phyloP scores from a whole-genome alignment of 2,797 vertebrate genomes.

The Protosalanx chinensis region DNA sequence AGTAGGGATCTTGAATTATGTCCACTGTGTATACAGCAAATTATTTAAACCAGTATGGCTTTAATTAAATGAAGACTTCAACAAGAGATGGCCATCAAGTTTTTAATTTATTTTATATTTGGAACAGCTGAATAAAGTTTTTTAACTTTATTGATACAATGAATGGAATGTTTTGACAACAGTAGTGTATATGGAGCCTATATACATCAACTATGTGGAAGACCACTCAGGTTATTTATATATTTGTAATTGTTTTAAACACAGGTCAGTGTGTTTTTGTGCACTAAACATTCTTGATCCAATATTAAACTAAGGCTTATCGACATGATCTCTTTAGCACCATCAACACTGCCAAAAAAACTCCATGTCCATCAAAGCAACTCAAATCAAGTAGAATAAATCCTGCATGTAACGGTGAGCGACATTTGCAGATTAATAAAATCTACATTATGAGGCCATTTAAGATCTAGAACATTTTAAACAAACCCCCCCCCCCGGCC shows the following conservation, averaged over 20 bases:
- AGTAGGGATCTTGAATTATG: no score
- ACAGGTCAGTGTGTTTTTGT: slow-evolving; percentile 3
- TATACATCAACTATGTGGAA: slow-evolving; percentile 6
- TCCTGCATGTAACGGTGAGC: not conserved
- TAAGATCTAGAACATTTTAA: slow-evolving; percentile 30
- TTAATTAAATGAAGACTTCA: not conserved
- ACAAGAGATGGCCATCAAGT: not conserved
- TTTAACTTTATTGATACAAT: slow-evolving; percentile 24
- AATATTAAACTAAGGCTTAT: slow-evolving; percentile 13
- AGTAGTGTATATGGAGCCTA: slow-evolving; percentile 12
- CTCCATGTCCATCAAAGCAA: slow-evolving; percentile 3
- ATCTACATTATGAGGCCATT: slow-evolving; percentile 6
- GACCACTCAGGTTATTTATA: slow-evolving; percentile 20
- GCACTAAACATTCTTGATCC: slow-evolving; percentile 35
- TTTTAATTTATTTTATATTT: slow-evolving; percentile 32
- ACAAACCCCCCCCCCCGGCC: not conserved
- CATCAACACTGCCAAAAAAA: slow-evolving; percentile 42
- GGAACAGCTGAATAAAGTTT: slow-evolving; percentile 29
- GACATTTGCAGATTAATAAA: slow-evolving; percentile 10
- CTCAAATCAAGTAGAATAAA: not conserved
- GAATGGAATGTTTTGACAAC: slow-evolving; percentile 31
- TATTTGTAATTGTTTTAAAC: slow-evolving; percentile 35
- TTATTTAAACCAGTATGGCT: not conserved
- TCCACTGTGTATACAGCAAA: not conserved
- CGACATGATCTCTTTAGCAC: slow-evolving; percentile 7